Evolutionary conservation across 2,113 vertebrate species (phyloP), one percentile per base, ranked within the genome.

Genomic region (Octodon degus): DNA sequence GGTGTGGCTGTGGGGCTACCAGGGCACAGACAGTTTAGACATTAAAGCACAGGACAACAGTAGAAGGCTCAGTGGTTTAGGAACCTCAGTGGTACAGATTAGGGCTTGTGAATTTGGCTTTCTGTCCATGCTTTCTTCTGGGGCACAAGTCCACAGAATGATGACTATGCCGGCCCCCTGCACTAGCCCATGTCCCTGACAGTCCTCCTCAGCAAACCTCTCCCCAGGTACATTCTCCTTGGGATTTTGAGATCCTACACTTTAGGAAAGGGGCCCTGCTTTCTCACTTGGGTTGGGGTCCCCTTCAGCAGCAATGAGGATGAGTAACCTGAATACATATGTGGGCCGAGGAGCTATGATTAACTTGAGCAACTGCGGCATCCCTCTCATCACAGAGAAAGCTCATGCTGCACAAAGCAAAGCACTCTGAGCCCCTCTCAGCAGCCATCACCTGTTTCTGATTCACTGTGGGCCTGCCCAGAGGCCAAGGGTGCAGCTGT

Each of bases 371-470:
- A 72, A 27, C 24, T 62, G n/a, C 34, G 0, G 25, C 63, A 7
- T 12, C 63, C 27, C 30, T 17, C 0, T 11, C 37, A 63, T 67
- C 47, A 37, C 55, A 50, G 20, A 68, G 25, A 10, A 60, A 30
- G n/a, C n/a, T 7, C 82, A 37, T n/a, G 1, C 8, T 27, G 0
- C 0, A 0, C 17, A 43, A 10, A 2, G 7, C 27, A 22, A 16
- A 1, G 24, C 63, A 27, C 34, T 50, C 27, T 34, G 32, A 27
- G 40, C 24, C 37, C 2, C 17, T 32, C 34, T 14, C 0, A 0
- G 70, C 47, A 0, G 7, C 25, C 25, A 8, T 50, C 7, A 14
- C n/a, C 63, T 65, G 65, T 72, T 60, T 86, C 58, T 30, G 63
- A 67, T 0, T 72, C 76, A 37, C 16, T 1, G 0, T 0, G 0